Percentiles rank a stretch among this genome's conserved stretches.
phyloP scores from a whole-genome alignment of 2,113 vertebrate genomes.

The Formicarius rufipectus region DNA sequence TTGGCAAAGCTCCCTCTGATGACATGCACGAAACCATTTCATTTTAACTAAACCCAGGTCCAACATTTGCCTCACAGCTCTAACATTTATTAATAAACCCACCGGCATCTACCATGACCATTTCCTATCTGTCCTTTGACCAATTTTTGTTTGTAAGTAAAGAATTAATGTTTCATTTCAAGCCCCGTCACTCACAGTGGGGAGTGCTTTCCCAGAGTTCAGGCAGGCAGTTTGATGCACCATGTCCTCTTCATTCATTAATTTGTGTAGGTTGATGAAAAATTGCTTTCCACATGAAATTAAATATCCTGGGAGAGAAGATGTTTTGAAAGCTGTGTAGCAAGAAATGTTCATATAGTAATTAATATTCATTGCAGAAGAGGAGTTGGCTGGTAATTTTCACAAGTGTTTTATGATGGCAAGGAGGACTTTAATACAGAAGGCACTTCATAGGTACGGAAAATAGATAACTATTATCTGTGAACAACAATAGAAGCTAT shows the following conservation, averaged over 20 bases:
- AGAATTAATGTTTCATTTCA: constrained; percentile 18
- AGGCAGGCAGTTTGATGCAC: neutral
- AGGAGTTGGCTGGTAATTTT: constrained; percentile 48
- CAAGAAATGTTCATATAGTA: constrained; percentile 14
- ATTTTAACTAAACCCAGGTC: neutral
- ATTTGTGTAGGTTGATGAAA: constrained; percentile 43
- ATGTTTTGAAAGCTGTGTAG: constrained; percentile 33
- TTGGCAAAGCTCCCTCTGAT: neutral
- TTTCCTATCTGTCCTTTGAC: neutral
- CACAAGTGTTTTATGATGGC: constrained; percentile 35
- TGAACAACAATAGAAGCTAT: constrained; percentile 46
- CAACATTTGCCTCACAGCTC: neutral
- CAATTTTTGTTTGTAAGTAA: neutral
- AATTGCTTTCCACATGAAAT: constrained; percentile 41
- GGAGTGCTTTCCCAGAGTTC: neutral
- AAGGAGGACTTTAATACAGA: constrained; percentile 29
- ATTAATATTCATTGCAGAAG: constrained; percentile 43
- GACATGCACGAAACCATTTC: neutral
- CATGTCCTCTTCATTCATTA: neutral
- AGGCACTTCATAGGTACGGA: constrained; percentile 29
- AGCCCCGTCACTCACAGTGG: neutral
- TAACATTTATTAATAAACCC: neutral
- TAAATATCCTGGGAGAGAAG: constrained; percentile 8
- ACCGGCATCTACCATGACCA: neutral
- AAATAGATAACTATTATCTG: constrained; percentile 56